Evolutionary conservation across 2,888 invertebrate species (phyloP), one percentile per base, ranked within the genome.

Genomic region (Troides helena): DNA sequence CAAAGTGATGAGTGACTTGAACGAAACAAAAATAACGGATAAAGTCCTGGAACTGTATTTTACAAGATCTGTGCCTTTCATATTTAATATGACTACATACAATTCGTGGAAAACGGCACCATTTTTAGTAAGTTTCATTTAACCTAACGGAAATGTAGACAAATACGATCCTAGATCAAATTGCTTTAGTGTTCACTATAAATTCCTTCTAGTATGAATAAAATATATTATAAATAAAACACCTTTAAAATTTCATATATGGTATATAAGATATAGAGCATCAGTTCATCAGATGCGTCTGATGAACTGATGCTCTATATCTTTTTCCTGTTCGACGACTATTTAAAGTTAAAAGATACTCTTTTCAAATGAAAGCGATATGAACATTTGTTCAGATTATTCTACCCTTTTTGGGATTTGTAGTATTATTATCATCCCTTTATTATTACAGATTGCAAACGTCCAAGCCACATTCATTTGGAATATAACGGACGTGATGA

Each of bases 401-500:
- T 46, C 14, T 46, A 46, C 46, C 46, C 12, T 14, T 46, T 14
- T 46, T 46, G 46, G 46, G 46, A 46, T 46, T 14, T 46, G 46
- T 46, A 17, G 14, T 1, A 46, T 14, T 12, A 12, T 46, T 14
- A 46, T 3, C 46, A 14, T 1, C 12, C 1, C 46, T 10, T 46
- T 46, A 46, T 46, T 63, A 46, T 79, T 80, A 56, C 74, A 88
- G 89, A 69, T 89, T 6, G 77, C 92, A 14, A 95, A 95, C 77
- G 72, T 94, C 8, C 88, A 94, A 66, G 90, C 93, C 39, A 95
- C 95, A 0, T 95, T 96, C 70, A 91, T 93, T 0, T 96, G 96
- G 96, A 96, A 94, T 76, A 95, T 94, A 71, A 93, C 94, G 72
- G 95, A 95, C 77, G 83, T 95, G 1, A 95, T 96, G 78, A 94